Conservation (phyloP, 2,113 vertebrate species). For the Oreotrochilus melanogaster region DNA sequence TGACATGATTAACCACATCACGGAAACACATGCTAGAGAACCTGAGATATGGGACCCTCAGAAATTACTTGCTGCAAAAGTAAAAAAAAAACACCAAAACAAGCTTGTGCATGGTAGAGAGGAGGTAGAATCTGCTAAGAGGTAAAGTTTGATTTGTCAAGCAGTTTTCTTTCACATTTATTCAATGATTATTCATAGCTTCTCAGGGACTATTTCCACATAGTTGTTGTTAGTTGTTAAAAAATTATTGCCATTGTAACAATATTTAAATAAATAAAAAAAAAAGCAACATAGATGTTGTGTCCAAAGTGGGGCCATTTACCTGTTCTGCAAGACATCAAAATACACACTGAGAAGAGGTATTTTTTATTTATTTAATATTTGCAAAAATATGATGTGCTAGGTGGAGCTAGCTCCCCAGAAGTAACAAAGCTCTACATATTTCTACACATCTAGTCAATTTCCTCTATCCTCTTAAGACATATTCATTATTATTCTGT, state of each 20-base stretch:
- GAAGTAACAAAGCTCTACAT: too few relatives aligned
- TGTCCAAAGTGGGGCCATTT: too few relatives aligned
- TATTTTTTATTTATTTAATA: too few relatives aligned
- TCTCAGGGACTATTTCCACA: background rate
- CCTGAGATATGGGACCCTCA: conserved; percentile 89
- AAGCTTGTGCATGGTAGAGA: conserved; percentile 95
- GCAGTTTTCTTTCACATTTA: background rate
- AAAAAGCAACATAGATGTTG: too few relatives aligned
- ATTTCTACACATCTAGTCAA: too few relatives aligned
- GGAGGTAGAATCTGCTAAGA: conserved; percentile 92
- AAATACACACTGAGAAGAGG: too few relatives aligned
- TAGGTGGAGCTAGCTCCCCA: too few relatives aligned
- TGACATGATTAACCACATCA: conserved; percentile 88
- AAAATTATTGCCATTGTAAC: background rate
- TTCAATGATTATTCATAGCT: background rate
- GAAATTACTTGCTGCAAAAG: conserved; percentile 93
- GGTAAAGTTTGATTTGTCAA: conserved; percentile 70
- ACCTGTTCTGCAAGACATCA: too few relatives aligned
- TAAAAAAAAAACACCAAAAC: conserved; percentile 59
- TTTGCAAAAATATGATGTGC: too few relatives aligned
- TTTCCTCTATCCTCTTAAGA: too few relatives aligned
- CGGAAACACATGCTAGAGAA: conserved; percentile 88
- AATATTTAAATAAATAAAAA: background rate
- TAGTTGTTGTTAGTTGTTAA: background rate
- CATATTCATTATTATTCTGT: too few relatives aligned